These are phyloP conservation scores for Argynnis bischoffii DNA, from an alignment of 2,888 invertebrate genomes.

Conservation along the genomic window DNA sequence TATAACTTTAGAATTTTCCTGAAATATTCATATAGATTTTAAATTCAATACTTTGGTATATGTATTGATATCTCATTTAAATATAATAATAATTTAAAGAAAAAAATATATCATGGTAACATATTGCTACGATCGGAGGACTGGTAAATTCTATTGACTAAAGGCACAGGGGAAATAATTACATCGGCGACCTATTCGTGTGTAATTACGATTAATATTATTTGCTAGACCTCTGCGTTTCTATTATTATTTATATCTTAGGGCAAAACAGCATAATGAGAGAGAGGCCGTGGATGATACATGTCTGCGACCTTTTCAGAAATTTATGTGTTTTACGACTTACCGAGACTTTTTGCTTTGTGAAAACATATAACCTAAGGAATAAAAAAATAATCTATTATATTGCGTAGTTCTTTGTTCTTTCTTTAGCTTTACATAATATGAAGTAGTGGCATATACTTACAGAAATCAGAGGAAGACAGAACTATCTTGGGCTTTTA, in stretches of 20 bases:
- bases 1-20: too few relatives aligned
- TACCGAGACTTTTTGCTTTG: not conserved
- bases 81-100: not conserved
- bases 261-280: not conserved
- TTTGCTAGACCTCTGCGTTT: conserved; percentile 22
- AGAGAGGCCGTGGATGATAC: not conserved
- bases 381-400: too few relatives aligned
- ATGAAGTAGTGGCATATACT: too few relatives aligned
- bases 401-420: too few relatives aligned
- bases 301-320: not conserved
- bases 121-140: conserved; percentile 45
- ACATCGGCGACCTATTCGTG: conserved; percentile 35
- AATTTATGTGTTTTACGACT: not conserved
- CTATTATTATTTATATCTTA: not conserved
- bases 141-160: conserved; percentile 40
- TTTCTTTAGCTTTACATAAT: too few relatives aligned
- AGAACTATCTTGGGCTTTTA: too few relatives aligned
- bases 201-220: conserved; percentile 36
- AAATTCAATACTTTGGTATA: not conserved
- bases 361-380: too few relatives aligned
- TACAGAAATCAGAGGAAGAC: too few relatives aligned
- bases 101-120: conserved; percentile 56
- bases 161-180: conserved; percentile 42
- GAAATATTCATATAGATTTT: not conserved
- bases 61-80: not conserved